Conservation (phyloP, 1,140 invertebrate species). For the Formica exsecta region DNA sequence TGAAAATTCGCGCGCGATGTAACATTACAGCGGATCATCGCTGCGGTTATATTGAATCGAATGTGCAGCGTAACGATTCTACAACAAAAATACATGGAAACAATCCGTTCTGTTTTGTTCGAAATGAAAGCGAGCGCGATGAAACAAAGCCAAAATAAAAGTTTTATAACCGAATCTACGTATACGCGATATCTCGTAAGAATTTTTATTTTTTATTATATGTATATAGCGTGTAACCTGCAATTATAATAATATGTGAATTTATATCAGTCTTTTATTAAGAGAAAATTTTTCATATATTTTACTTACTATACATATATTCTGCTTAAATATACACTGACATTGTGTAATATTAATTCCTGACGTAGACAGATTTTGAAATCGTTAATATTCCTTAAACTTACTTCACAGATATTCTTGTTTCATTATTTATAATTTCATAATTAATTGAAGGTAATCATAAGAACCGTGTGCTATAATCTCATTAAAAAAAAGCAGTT, state of each 20-base stretch:
- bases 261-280: background rate
- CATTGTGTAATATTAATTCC: background rate
- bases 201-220: background rate
- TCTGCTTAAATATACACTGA: background rate
- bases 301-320: no score
- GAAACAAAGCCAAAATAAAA: constrained; percentile 16
- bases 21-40: constrained; percentile 67
- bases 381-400: background rate
- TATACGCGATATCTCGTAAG: background rate
- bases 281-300: background rate
- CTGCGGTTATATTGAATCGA: constrained; percentile 53
- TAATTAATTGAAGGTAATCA: constrained; percentile 51
- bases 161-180: constrained; percentile 21
- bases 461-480: constrained; percentile 23
- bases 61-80: constrained; percentile 55
- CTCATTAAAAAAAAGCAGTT: background rate
- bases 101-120: constrained; percentile 9
- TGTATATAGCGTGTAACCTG: no score
- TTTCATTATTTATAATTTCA: constrained; percentile 18
- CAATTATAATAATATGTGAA: background rate
- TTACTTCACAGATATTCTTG: constrained; percentile 16
- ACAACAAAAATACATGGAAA: constrained; percentile 62
- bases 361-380: background rate
- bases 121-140: constrained; percentile 23
- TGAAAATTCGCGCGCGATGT: constrained; percentile 64